Base-by-base conservation (phyloP, 2,888 invertebrate species). In the Volucella inflata region DNA sequence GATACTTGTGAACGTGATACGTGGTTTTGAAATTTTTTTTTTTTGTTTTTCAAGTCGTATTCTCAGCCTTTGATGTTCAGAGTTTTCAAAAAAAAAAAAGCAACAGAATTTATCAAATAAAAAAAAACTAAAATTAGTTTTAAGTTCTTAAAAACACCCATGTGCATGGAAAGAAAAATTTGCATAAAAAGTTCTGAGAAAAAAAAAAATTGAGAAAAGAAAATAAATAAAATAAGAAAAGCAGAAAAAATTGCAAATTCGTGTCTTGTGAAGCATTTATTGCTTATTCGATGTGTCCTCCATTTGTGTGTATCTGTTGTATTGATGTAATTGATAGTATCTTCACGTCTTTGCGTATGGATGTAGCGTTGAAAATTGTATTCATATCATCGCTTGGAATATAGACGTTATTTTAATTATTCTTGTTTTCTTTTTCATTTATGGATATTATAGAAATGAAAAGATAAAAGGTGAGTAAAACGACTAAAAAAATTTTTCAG, bases 401-500 rank as follows among this genome's bases (percentile, higher is more conserved):
- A 75, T 79, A 40, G 55, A 84, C 67, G 51, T 60, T 67, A 38
- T 30, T 30, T 30, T 6, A 30, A 30, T 30, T 4, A 30, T 6
- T 30, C 6, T 30, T 30, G n/a, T 57, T 60, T 72, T 14, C 6
- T 44, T 80, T 81, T 81, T 80, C 59, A 71, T 76, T 71, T 85
- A 59, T 81, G 80, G 85, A 85, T 81, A 76, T 76, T 72, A 67
- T 62, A 81, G 76, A 71, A 77, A 81, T 85, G 85, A 64, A 72
- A 85, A 81, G 65, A 76, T 80, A 71, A 72, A 77, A 85, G 81
- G 85, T 85, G 46, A 80, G 80, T 68, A 57, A 75, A 11, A 30
- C 55, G 42, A 16, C 46, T 4, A n/a, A 16, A 60, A 21, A 48
- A 55, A 62, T 17, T 50, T 57, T 21, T 30, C 46, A 16, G 11